A percentile compares a stretch with the other conserved stretches of the same genome.
phyloP scores from a whole-genome alignment of 2,797 vertebrate species.

The Sphenodon punctatus region DNA sequence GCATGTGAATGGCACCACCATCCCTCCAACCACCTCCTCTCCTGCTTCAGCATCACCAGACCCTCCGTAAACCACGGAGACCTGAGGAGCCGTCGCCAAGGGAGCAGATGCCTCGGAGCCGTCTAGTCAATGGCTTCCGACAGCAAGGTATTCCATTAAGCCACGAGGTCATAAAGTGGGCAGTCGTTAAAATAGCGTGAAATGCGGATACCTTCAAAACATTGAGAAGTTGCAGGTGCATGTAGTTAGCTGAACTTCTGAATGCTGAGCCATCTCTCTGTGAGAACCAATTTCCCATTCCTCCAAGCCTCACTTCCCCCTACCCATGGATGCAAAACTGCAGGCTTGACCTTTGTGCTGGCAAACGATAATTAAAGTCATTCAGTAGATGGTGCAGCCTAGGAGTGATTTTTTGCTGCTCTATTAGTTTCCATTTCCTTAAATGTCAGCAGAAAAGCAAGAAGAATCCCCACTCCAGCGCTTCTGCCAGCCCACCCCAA shows the following conservation, averaged over 20 bases:
- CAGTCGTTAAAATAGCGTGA: too few relatives aligned
- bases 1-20: too few relatives aligned
- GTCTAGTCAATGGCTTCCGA: too few relatives aligned
- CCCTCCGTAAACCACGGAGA: too few relatives aligned
- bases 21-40: too few relatives aligned
- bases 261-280: conserved; percentile 53
- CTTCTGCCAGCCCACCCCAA: background rate
- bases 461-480: background rate
- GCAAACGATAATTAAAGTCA: background rate
- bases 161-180: too few relatives aligned
- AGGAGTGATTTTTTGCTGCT: background rate
- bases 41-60: too few relatives aligned
- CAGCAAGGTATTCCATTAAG: too few relatives aligned
- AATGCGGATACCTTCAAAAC: too few relatives aligned
- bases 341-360: background rate
- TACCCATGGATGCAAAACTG: conserved; percentile 2
- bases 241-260: conserved; percentile 33
- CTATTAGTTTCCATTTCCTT: background rate
- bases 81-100: too few relatives aligned
- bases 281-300: conserved; percentile 31
- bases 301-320: conserved; percentile 41
- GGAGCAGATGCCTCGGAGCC: conserved; percentile 43
- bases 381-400: background rate
- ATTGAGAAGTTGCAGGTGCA: too few relatives aligned
- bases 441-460: background rate